Base-by-base conservation (phyloP, 1,140 invertebrate species). In the Drosophila bocqueti region DNA sequence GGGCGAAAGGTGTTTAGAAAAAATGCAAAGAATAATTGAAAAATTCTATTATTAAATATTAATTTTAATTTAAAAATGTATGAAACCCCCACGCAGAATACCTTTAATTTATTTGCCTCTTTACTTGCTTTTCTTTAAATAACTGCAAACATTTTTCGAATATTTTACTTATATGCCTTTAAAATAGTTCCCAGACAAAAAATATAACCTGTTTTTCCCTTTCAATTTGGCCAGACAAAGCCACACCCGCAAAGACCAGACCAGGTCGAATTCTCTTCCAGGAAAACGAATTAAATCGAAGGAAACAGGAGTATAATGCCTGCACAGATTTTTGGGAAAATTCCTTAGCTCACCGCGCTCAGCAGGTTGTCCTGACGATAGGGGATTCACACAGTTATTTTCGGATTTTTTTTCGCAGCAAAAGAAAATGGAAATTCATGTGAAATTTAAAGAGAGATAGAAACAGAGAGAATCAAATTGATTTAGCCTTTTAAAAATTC, bases 331-430 rank as follows among this genome's bases (percentile, higher is more conserved):
- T 55, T 60, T 52, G 24, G 47, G 42, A 63, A 34, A 52, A 72
- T 43, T 40, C 15, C 29, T 49, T 18, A 10, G 31, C 34, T 31
- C 34, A 18, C 34, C 55, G 36, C 58, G 16, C 55, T 18, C 68
- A 73, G 71, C 55, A 36, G 55, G 67, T 73, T 73, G 67, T 60
- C 69, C 67, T 73, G 69, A 15, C 13, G 24, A 60, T 42, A 21
- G 42, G 67, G 36, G 46, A 45, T 68, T 55, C 45, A 21, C 18
- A 15, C 1, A 38, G 42, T 16, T 65, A 38, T 65, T 34, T 40
- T 40, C n/a, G 2, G 36, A 11, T 66, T 46, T 46, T 24, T 24
- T n/a, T 9, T 21, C 3, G 31, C 55, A 38, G 63, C 57, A 10
- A 18, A 18, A n/a, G 4, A 7, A 49, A 68, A 47, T 16, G 6